Evolutionary conservation across 92 coral and sea anemone species (phyloP), one percentile per base, ranked within the genome.

Genomic region (Epizoanthus scotinus): DNA sequence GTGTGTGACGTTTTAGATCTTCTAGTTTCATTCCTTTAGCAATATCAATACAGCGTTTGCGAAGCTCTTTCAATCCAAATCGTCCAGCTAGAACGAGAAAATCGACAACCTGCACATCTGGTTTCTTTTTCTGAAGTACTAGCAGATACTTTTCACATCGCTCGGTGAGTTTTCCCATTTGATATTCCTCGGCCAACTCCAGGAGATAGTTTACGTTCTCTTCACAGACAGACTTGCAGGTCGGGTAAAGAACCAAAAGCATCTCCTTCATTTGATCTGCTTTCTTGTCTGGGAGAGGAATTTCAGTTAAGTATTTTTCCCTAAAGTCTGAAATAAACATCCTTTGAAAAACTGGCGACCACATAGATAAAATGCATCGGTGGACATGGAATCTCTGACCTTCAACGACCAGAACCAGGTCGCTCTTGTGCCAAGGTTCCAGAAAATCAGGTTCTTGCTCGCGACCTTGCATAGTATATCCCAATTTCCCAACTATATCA

Each of bases 341-440:
- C 38, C 54, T 87, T 82, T 90, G 91, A 88, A 90, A 90, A 58
- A 90, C 91, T 52, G 94, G 94, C 27, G 94, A 90, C 94, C 91
- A 90, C 91, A 90, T 90, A 19, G 94, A 90, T 19, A 90, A 73
- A 31, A 89, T 90, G 9, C 83, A 74, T 73, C 78, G 88, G 71
- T 90, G 94, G 14, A 88, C 91, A 78, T 90, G 85, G 67, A 84
- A 85, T 54, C 49, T 84, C 53, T 82, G 85, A 21, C 88, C 94
- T 61, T 88, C 91, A 50, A 88, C 91, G 70, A 40, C 67, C 20
- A 90, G 85, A 9, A 90, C 81, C 20, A 73, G 71, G 68, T 90
- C 94, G 66, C 94, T 90, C 81, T 78, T 83, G 70, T 88, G 90
- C 94, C 94, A 90, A 15, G 85, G 89, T 50, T 82, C 85, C 20